Evolutionary conservation across 2,797 vertebrate species (phyloP).

Genomic region (Bradypodion ventrale): DNA sequence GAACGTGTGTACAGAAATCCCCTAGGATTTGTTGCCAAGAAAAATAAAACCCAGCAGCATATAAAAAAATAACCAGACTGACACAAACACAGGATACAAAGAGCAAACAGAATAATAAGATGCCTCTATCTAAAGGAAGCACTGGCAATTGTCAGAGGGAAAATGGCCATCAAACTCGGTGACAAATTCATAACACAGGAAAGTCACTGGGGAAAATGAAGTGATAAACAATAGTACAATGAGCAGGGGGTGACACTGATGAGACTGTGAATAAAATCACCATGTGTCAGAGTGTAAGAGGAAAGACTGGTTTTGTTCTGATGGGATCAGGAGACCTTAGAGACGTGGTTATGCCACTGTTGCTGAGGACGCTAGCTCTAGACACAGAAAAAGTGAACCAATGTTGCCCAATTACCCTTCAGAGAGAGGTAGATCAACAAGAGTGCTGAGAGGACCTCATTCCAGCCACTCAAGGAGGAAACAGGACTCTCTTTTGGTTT

Average conservation of each 20-base stretch:
- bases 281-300: not conserved
- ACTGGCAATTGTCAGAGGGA: not conserved
- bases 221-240: accelerated
- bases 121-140: not conserved
- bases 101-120: not conserved
- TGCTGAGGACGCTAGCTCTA: not conserved
- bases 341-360: not conserved
- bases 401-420: not conserved
- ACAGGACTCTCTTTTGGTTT: too few species aligned
- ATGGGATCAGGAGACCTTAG: too few species aligned
- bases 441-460: too few species aligned
- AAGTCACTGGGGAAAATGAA: not conserved
- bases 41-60: conserved; percentile 51
- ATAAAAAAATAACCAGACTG: conserved; percentile 33
- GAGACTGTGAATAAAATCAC: not conserved
- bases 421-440: not conserved
- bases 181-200: conserved; percentile 14
- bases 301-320: too few species aligned
- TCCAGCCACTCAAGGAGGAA: too few species aligned
- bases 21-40: conserved; percentile 46
- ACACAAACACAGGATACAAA: conserved; percentile 36
- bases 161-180: not conserved
- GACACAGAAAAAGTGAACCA: not conserved
- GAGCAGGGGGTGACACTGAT: accelerated
- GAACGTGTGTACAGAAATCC: conserved; percentile 61